Evolutionary conservation across 2,888 invertebrate genomes (phyloP).

Genomic region (Calameuta filiformis): DNA sequence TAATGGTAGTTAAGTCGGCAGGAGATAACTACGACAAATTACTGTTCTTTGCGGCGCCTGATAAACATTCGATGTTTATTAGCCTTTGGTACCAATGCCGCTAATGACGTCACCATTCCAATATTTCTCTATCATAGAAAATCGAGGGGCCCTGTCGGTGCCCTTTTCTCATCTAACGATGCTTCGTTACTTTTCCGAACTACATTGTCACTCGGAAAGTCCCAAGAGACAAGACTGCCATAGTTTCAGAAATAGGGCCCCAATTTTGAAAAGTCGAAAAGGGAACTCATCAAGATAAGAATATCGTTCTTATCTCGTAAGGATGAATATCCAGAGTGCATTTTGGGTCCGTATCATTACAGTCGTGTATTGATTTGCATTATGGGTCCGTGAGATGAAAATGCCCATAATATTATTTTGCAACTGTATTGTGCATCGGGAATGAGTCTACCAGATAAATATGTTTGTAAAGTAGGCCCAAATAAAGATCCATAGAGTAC

Average conservation of each 20-base stretch:
- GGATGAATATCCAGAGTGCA: neutral
- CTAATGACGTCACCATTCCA: conserved; percentile 26
- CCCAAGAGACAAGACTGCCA: too few relatives aligned
- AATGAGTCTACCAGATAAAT: neutral
- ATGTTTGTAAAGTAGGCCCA: neutral
- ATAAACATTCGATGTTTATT: conserved; percentile 40
- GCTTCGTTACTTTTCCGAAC: neutral
- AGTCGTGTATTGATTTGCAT: neutral
- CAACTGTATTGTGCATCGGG: neutral
- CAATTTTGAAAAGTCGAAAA: neutral
- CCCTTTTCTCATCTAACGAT: neutral
- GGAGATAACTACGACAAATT: conserved; percentile 43
- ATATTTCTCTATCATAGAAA: neutral
- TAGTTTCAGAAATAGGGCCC: neutral
- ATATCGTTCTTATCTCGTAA: neutral
- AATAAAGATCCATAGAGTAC: neutral
- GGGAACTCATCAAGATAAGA: neutral
- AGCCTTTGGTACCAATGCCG: conserved; percentile 39
- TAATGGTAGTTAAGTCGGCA: conserved; percentile 24
- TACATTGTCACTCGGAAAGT: too few relatives aligned
- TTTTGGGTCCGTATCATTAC: neutral
- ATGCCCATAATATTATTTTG: neutral
- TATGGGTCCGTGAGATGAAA: neutral
- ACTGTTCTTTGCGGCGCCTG: conserved; percentile 32
- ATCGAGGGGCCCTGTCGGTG: neutral